Evolutionary conservation across 2,888 invertebrate genomes (phyloP).

Genomic region (Drosophila prostipennis): DNA sequence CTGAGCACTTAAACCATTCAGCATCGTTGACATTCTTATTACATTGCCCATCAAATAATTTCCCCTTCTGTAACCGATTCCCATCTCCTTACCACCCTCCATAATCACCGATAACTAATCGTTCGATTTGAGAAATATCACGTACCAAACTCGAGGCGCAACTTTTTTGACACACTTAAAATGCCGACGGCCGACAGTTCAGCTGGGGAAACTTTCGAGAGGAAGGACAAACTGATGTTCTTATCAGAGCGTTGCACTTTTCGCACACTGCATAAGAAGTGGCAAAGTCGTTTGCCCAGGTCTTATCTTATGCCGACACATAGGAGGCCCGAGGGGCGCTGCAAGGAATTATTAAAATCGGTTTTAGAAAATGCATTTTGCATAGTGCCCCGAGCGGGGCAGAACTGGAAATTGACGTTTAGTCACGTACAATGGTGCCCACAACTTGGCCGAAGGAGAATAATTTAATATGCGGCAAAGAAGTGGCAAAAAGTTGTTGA

Average conservation of each 20-base stretch:
- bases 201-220: conserved; percentile 31
- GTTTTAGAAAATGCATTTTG: conserved; percentile 67
- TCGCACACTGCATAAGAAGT: conserved; percentile 49
- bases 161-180: conserved; percentile 74
- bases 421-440: conserved; percentile 70
- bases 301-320: conserved; percentile 66
- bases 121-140: conserved; percentile 38
- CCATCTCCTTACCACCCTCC: not conserved
- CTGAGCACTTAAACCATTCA: not conserved
- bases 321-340: conserved; percentile 44
- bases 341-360: conserved; percentile 72
- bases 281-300: conserved; percentile 23
- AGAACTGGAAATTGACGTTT: conserved; percentile 70
- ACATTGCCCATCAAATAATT: not conserved
- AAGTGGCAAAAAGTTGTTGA: conserved; percentile 70
- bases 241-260: conserved; percentile 76
- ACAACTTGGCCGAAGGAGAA: conserved; percentile 58
- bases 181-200: conserved; percentile 54
- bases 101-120: conserved; percentile 41
- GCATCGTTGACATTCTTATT: not conserved
- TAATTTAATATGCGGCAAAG: conserved; percentile 76
- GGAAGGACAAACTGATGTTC: conserved; percentile 44
- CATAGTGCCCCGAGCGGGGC: conserved; percentile 5
- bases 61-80: conserved; percentile 8
- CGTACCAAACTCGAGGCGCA: conserved; percentile 39